phyloP scores from a whole-genome alignment of 1,140 invertebrate genomes.

The Archivesica marissinica region DNA sequence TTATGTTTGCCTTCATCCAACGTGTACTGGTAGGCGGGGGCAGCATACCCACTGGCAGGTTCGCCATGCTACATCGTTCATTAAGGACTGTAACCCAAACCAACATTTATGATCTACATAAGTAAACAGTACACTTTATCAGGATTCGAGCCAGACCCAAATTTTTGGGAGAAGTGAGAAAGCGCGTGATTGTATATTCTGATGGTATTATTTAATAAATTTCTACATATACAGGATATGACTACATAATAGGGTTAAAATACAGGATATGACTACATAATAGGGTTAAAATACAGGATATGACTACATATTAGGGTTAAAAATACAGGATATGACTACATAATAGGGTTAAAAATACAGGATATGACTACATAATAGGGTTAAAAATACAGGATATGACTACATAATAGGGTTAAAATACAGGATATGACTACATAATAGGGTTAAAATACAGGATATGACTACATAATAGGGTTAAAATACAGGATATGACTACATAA shows the following conservation, averaged over 20 bases:
- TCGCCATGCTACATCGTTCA: background rate
- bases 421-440: no score
- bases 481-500: no score
- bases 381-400: no score
- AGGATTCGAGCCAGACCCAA: background rate
- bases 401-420: no score
- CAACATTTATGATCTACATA: background rate
- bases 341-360: no score
- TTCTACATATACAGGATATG: background rate
- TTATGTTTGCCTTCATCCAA: constrained; percentile 59
- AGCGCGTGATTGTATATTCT: background rate
- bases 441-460: no score
- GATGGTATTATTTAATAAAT: background rate
- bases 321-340: no score
- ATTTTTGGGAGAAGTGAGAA: no score
- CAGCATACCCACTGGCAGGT: constrained; percentile 35
- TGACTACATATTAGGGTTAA: no score
- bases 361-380: no score
- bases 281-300: no score
- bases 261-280: background rate
- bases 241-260: background rate
- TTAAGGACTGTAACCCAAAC: constrained; percentile 9
- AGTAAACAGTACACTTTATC: background rate
- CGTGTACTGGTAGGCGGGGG: constrained; percentile 68
- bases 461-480: no score